phyloP scores from a whole-genome alignment of 2,113 vertebrate species.

The Entosphenus tridentatus region DNA sequence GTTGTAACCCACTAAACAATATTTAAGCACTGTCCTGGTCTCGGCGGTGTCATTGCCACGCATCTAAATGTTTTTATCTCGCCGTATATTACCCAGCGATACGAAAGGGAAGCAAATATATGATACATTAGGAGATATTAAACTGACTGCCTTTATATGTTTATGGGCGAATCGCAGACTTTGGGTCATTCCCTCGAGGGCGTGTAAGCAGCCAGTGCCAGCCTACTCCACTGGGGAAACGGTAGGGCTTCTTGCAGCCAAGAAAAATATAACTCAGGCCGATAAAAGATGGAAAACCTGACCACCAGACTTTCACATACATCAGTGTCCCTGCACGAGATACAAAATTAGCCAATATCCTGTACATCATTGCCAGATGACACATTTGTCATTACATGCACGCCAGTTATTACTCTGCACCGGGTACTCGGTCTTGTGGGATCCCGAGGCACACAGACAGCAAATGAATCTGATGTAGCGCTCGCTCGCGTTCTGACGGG shows the following conservation, averaged over 20 bases:
- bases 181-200: not conserved
- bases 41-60: too few species aligned
- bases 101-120: too few species aligned
- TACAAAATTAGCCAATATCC: constrained; percentile 6
- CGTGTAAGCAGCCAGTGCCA: not conserved
- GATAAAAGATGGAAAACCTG: constrained; percentile 3
- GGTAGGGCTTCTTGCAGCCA: not conserved
- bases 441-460: not conserved
- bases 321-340: constrained; percentile 1
- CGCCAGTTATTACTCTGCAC: constrained; percentile 3
- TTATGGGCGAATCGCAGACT: not conserved
- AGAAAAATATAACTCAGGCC: constrained; percentile 2
- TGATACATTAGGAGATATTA: not conserved
- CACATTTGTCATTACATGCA: constrained; percentile 5
- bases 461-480: too few species aligned
- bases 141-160: not conserved
- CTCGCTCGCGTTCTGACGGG: too few species aligned
- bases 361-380: constrained; percentile 5
- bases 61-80: too few species aligned
- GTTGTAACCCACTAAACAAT: constrained; percentile 5
- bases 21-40: not conserved
- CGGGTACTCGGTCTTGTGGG: not conserved
- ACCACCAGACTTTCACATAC: not conserved
- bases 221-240: not conserved
- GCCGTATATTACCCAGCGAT: too few species aligned